Percentiles rank a stretch among this genome's conserved stretches.
These are phyloP conservation scores for Tortrix viridana DNA, from an alignment of 2,888 invertebrate genomes.

Conservation along the genomic window DNA sequence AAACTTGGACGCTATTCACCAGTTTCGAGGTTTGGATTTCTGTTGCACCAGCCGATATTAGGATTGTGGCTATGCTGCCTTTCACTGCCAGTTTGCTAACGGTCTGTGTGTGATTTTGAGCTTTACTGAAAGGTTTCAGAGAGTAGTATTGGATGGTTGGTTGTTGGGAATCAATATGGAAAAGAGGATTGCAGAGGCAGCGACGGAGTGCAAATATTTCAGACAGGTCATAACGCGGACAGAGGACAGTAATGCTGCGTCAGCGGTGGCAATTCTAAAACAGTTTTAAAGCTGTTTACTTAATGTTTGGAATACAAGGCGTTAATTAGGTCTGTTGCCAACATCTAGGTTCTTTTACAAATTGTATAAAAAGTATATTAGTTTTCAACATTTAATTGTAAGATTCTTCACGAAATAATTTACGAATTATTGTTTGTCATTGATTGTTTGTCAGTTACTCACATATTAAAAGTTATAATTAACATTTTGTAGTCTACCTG, in stretches of 20 bases:
- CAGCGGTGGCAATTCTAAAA: not conserved
- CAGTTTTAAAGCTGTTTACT: not conserved
- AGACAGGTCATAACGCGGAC: conserved; percentile 13
- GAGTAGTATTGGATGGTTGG: conserved; percentile 34
- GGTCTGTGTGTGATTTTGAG: conserved; percentile 35
- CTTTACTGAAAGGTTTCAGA: conserved; percentile 32
- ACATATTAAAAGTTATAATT: no score
- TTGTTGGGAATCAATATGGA: conserved; percentile 52
- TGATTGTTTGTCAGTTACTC: no score
- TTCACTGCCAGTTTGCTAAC: conserved; percentile 43
- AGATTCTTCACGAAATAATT: no score
- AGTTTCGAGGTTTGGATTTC: conserved; percentile 43
- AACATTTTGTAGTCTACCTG: no score
- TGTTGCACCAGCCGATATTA: conserved; percentile 39
- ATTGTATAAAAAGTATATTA: no score
- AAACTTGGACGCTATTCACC: conserved; percentile 38
- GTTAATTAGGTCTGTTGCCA: no score
- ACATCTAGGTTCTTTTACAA: no score
- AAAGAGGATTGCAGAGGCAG: conserved; percentile 49
- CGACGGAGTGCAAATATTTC: conserved; percentile 51
- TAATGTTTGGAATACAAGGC: not conserved
- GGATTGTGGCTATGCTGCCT: conserved; percentile 45
- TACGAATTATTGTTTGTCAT: no score
- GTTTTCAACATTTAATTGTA: no score
- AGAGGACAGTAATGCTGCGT: conserved; percentile 6